Conservation (phyloP, 1,140 invertebrate genomes). For the Drosophila varians region DNA sequence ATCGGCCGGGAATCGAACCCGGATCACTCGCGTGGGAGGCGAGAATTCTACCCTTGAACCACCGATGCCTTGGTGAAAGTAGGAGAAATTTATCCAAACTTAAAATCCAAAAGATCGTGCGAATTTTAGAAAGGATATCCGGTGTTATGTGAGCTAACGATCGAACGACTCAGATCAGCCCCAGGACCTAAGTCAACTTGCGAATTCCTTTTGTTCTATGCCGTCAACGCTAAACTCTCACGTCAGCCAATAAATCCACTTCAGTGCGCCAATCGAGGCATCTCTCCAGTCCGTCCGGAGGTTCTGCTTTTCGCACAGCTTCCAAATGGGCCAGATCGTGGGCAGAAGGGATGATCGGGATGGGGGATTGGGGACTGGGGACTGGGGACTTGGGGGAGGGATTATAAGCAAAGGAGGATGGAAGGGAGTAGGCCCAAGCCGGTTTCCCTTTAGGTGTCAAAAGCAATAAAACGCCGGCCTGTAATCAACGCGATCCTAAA, state of each 20-base stretch:
- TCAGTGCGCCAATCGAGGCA: constrained; percentile 65
- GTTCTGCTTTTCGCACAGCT: constrained; percentile 63
- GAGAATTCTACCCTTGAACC: constrained; percentile 89
- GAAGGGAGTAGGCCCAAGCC: constrained; percentile 18
- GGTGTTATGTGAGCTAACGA: constrained; percentile 40
- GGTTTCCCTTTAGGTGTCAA: constrained; percentile 83
- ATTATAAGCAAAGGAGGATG: not conserved
- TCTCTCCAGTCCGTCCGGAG: constrained; percentile 20
- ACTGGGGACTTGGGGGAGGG: no score
- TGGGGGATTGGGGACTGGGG: no score
- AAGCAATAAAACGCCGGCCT: constrained; percentile 83
- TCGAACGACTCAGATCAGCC: constrained; percentile 15
- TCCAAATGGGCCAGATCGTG: constrained; percentile 43
- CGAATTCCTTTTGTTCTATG: constrained; percentile 80
- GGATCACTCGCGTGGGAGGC: constrained; percentile 93
- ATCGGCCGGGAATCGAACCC: constrained; percentile 93
- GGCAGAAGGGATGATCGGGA: not conserved
- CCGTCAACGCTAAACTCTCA: constrained; percentile 83
- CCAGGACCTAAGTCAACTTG: constrained; percentile 22
- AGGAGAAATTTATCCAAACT: not conserved
- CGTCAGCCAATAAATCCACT: constrained; percentile 83
- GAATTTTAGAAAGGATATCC: not conserved
- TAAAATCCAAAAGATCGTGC: not conserved
- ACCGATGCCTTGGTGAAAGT: constrained; percentile 84
- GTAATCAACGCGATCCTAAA: constrained; percentile 84